These are phyloP conservation scores for Cheilinus undulatus DNA, from an alignment of 2,113 vertebrate species.

Conservation along the genomic window DNA sequence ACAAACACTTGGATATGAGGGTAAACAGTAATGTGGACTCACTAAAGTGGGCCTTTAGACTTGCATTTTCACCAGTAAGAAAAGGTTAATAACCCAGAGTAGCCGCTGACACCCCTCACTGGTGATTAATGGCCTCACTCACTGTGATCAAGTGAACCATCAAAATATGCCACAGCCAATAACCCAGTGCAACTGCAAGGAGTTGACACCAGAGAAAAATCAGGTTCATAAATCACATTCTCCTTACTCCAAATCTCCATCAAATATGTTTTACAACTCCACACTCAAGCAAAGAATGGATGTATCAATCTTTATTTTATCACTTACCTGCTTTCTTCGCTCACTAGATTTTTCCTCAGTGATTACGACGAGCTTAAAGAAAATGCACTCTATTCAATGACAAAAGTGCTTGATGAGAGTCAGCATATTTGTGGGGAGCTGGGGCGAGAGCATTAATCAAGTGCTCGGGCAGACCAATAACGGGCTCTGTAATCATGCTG, in stretches of 20 bases:
- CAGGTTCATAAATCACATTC: constrained; percentile 42
- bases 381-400: constrained; percentile 66
- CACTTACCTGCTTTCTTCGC: constrained; percentile 38
- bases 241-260: constrained; percentile 6
- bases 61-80: neutral
- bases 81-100: constrained; percentile 28
- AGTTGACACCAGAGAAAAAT: constrained; percentile 20
- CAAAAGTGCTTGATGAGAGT: constrained; percentile 75
- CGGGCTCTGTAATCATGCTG: constrained; percentile 77
- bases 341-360: constrained; percentile 42
- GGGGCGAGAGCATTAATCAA: constrained; percentile 82
- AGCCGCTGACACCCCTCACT: constrained; percentile 69
- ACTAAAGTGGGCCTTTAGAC: neutral
- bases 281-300: constrained; percentile 29
- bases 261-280: constrained; percentile 33
- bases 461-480: constrained; percentile 79
- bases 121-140: constrained; percentile 82
- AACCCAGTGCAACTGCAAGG: constrained; percentile 24
- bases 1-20: neutral
- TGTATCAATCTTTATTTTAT: constrained; percentile 57
- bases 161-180: constrained; percentile 41
- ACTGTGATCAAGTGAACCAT: constrained; percentile 61
- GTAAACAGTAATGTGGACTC: neutral
- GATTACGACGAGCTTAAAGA: constrained; percentile 59
- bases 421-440: constrained; percentile 78